Evolutionary conservation across 2,113 vertebrate genomes (phyloP).

Genomic region (Epinephelus fuscoguttatus): DNA sequence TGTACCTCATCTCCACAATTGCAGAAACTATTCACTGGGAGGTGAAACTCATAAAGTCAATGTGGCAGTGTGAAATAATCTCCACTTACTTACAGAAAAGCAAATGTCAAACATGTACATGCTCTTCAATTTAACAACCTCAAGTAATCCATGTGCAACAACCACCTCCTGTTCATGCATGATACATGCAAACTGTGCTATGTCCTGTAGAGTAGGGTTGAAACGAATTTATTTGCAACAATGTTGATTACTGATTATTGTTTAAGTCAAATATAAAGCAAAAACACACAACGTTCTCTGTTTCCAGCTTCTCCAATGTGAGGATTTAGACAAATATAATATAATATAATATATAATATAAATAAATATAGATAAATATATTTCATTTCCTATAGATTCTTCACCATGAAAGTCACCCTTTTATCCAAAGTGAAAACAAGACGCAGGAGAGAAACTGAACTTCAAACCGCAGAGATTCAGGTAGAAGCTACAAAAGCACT

Average conservation of each 20-base stretch:
- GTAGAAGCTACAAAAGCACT: too few relatives aligned
- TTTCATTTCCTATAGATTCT: too few relatives aligned
- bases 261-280: not conserved
- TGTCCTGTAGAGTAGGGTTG: not conserved
- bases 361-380: too few relatives aligned
- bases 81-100: not conserved
- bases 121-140: not conserved
- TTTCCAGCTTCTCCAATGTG: too few relatives aligned
- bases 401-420: too few relatives aligned
- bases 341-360: too few relatives aligned
- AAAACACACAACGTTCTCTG: not conserved
- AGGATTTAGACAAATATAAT: too few relatives aligned
- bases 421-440: too few relatives aligned
- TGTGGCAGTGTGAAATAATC: constrained; percentile 1
- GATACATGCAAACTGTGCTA: not conserved
- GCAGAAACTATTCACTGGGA: constrained; percentile 7
- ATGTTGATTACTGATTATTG: not conserved
- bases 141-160: not conserved
- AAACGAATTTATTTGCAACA: not conserved
- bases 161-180: not conserved
- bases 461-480: too few relatives aligned
- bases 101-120: not conserved
- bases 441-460: too few relatives aligned
- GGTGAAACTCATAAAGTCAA: constrained; percentile 21
- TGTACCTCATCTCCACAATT: constrained; percentile 10